phyloP scores from a whole-genome alignment of 1,140 invertebrate genomes.

The Papilio polyxenes region DNA sequence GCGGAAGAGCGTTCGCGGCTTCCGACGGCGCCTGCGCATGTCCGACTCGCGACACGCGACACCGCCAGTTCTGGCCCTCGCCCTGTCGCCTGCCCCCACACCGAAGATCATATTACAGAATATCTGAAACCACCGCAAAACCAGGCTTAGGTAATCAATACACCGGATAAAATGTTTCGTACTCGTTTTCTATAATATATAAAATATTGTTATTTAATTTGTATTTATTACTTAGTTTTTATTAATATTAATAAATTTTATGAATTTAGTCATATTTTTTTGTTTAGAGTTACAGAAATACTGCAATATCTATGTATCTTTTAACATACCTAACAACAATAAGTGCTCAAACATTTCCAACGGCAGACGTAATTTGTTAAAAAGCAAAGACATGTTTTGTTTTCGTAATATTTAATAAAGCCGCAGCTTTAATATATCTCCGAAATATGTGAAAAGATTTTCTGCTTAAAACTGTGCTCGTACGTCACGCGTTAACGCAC shows the following conservation, averaged over 20 bases:
- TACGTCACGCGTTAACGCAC: slow-evolving; percentile 38
- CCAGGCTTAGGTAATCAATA: slow-evolving; percentile 49
- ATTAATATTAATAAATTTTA: background rate
- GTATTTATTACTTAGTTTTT: background rate
- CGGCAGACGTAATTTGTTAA: slow-evolving; percentile 3
- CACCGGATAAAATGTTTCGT: slow-evolving; percentile 16
- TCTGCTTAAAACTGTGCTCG: background rate
- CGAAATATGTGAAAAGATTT: slow-evolving; percentile 5
- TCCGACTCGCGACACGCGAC: slow-evolving; percentile 55
- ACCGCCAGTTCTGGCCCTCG: slow-evolving; percentile 40
- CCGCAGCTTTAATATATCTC: slow-evolving; percentile 37
- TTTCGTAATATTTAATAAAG: slow-evolving; percentile 33
- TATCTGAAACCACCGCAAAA: slow-evolving; percentile 52
- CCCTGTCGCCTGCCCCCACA: slow-evolving; percentile 54
- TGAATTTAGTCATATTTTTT: background rate
- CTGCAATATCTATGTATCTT: background rate
- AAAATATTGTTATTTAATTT: background rate
- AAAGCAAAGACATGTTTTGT: slow-evolving; percentile 33
- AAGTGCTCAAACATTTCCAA: background rate
- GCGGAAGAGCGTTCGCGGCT: slow-evolving; percentile 62
- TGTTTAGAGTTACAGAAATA: background rate
- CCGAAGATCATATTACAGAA: slow-evolving; percentile 51
- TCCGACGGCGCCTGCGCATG: slow-evolving; percentile 71
- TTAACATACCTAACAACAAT: background rate
- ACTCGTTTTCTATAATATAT: background rate